A percentile compares a stretch with the other conserved stretches of the same genome.
phyloP scores from a whole-genome alignment of 2,113 vertebrate species.

The Lucifuga dentata region DNA sequence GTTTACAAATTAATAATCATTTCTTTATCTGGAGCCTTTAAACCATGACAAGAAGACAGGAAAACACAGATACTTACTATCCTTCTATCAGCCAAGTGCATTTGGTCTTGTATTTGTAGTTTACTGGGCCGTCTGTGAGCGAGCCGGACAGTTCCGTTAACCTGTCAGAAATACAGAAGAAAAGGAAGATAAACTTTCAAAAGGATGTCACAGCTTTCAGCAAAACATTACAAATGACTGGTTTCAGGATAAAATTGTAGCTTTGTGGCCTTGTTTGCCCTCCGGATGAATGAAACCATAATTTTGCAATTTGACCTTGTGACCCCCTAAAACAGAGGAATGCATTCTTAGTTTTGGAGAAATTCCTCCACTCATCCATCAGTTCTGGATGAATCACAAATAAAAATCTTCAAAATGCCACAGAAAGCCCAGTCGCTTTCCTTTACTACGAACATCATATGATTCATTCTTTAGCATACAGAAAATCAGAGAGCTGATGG shows the following conservation, averaged over 20 bases:
- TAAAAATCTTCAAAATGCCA: too few relatives aligned
- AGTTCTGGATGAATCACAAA: too few relatives aligned
- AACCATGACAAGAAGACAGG: background rate
- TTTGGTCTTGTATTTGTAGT: slow-evolving; percentile 98
- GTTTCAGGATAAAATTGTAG: too few relatives aligned
- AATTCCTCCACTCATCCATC: too few relatives aligned
- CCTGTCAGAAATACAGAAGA: slow-evolving; percentile 79
- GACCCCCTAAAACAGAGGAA: slow-evolving; percentile 14
- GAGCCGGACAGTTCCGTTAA: slow-evolving; percentile 94
- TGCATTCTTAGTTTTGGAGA: background rate
- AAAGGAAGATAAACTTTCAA: background rate
- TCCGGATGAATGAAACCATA: background rate
- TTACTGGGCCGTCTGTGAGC: slow-evolving; percentile 96
- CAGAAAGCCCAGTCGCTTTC: too few relatives aligned
- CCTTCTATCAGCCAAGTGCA: slow-evolving; percentile 98
- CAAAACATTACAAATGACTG: too few relatives aligned
- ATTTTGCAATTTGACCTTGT: background rate
- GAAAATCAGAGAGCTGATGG: too few relatives aligned
- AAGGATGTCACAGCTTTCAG: too few relatives aligned
- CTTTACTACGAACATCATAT: too few relatives aligned
- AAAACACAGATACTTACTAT: slow-evolving; percentile 88
- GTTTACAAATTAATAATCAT: background rate
- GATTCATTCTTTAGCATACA: too few relatives aligned
- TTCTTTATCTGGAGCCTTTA: background rate
- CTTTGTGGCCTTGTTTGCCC: background rate